Conservation (phyloP, 2,113 vertebrate genomes). For the Notechis scutatus region DNA sequence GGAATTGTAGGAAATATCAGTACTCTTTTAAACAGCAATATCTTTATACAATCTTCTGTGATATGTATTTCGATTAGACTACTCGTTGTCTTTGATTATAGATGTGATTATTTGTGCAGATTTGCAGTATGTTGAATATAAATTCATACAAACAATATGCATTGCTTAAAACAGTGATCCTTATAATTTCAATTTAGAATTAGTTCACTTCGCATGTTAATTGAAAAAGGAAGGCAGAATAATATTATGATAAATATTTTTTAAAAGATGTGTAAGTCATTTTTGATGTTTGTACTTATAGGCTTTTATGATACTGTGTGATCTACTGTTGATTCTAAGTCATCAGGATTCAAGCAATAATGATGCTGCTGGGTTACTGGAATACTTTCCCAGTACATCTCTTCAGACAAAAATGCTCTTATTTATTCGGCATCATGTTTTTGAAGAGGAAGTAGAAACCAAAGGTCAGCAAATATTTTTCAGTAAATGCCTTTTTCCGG, state of each 20-base stretch:
- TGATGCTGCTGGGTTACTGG: conserved; percentile 52
- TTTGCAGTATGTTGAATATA: background rate
- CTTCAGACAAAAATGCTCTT: conserved; percentile 80
- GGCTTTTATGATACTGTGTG: conserved; percentile 84
- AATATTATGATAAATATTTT: background rate
- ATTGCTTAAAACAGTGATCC: background rate
- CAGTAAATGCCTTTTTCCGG: background rate
- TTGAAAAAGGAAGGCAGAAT: background rate
- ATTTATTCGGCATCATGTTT: conserved; percentile 76
- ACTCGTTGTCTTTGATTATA: background rate
- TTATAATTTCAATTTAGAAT: background rate
- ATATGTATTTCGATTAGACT: background rate
- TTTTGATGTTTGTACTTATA: conserved; percentile 51
- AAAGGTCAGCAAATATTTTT: conserved; percentile 64
- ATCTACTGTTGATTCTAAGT: conserved; percentile 80
- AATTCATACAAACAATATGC: background rate
- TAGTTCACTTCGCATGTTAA: background rate
- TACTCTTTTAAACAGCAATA: background rate
- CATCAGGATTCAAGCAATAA: conserved; percentile 74
- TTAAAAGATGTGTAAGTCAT: background rate
- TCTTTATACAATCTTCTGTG: background rate
- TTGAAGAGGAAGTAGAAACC: conserved; percentile 64
- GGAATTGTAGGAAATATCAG: background rate
- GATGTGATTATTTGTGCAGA: background rate
- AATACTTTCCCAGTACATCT: conserved; percentile 73